Conservation (phyloP, 2,113 vertebrate species). For the Hydrolagus affinis region DNA sequence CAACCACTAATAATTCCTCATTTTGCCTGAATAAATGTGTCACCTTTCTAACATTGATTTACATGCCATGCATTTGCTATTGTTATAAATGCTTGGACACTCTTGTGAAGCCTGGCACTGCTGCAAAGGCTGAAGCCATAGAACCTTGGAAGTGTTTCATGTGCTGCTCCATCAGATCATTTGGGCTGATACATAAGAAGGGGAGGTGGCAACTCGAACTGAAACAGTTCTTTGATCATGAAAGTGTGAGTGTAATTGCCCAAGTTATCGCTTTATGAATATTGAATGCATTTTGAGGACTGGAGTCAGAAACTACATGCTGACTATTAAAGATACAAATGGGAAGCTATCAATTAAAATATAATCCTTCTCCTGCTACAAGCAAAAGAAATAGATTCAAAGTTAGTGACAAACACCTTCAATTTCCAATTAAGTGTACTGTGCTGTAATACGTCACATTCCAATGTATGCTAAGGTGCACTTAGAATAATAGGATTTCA, state of each 20-base stretch:
- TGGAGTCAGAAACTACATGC: not conserved
- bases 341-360: not conserved
- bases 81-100: conserved; percentile 38
- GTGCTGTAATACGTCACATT: too few species aligned
- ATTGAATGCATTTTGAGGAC: not conserved
- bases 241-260: not conserved
- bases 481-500: too few species aligned
- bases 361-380: not conserved
- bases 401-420: not conserved
- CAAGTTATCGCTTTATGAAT: too few species aligned
- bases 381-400: not conserved
- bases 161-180: conserved; percentile 27
- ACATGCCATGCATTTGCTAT: conserved; percentile 36
- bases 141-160: conserved; percentile 38
- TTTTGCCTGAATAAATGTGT: not conserved
- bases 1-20: not conserved
- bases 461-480: too few species aligned
- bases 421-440: too few species aligned
- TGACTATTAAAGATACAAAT: not conserved
- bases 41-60: not conserved
- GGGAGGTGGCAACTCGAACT: conserved; percentile 26
- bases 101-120: conserved; percentile 37
- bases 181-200: conserved; percentile 34
- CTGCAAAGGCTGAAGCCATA: conserved; percentile 23
- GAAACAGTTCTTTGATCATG: conserved; percentile 34